A percentile compares a stretch with the other conserved stretches of the same genome.
Evolutionary conservation across 2,797 vertebrate genomes (phyloP).

Genomic region (Xiphophorus birchmanni): DNA sequence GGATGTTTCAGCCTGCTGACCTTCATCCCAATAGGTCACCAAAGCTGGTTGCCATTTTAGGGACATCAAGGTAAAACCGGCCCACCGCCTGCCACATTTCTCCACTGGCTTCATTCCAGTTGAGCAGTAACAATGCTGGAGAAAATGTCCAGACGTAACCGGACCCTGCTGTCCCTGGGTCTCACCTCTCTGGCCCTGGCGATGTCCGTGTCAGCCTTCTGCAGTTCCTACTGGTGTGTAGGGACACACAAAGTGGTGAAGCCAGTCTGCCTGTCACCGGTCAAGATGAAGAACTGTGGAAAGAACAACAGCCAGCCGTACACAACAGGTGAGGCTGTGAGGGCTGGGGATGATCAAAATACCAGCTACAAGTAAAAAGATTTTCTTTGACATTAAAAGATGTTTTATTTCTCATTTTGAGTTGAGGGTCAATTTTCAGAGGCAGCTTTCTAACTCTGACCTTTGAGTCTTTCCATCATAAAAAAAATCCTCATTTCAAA

Average conservation of each 20-base stretch:
- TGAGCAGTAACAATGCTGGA: conserved; percentile 65
- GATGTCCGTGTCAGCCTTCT: conserved; percentile 79
- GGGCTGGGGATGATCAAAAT: neutral
- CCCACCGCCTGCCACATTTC: neutral
- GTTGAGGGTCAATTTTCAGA: neutral
- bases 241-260: conserved; percentile 85
- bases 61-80: neutral
- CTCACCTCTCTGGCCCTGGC: conserved; percentile 81
- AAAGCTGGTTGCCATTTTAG: neutral
- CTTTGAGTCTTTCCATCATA: neutral
- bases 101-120: neutral
- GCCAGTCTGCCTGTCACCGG: conserved; percentile 81
- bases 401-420: neutral
- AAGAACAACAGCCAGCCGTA: conserved; percentile 77
- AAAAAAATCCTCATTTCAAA: neutral
- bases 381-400: neutral
- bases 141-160: conserved; percentile 75
- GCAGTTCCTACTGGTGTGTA: conserved; percentile 84
- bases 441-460: neutral
- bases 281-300: conserved; percentile 83
- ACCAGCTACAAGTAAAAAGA: neutral
- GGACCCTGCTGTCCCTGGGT: conserved; percentile 78
- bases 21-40: conserved; percentile 13
- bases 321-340: conserved; percentile 68
- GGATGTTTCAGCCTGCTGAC: conserved; percentile 4